Evolutionary conservation across 2,888 invertebrate genomes (phyloP), one percentile per base, ranked within the genome.

Genomic region (Aphodius granarius): DNA sequence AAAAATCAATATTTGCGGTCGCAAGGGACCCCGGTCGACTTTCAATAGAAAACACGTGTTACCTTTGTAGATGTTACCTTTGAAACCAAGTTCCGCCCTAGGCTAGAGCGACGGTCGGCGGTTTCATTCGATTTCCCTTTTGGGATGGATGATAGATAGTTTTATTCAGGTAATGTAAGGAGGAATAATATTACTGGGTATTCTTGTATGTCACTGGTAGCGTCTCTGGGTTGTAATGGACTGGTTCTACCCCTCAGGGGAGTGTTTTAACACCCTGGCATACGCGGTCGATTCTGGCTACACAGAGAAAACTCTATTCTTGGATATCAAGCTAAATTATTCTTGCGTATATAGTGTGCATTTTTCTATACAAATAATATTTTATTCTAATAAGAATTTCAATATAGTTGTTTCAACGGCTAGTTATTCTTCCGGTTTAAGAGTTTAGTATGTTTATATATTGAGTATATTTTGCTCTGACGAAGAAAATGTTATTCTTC

Each of bases 1-100:
- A 76, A 80, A 81, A 81, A 81, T 81, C 81, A 81, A 81, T 81
- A 81, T 81, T 81, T 81, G 81, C 81, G 81, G 81, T 80, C 68
- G 68, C 71, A 72, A 43, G 74, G 75, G 76, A 76, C 79, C 79
- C 78, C 78, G 78, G 79, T 79, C 22, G 75, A 77, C 72, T 17
- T 65, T 75, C 72, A 75, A 73, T 70, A 22, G 75, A 73, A 63
- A 68, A 75, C 75, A 75, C 75, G 75, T 75, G 75, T 75, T 73
- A 70, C 68, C 73, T 75, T 75, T 75, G 72, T 72, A 64, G 66
- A 16, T 5, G 65, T 22, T 16, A n/a, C 21, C 20, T 22, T 22
- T 21, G 68, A 68, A 68, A 68, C 21, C 21, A 68, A 68, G 68
- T 68, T 68, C 68, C 68, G 63, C 72, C 72, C 20, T 72, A 20